Percentiles rank a stretch among this genome's conserved stretches.
Conservation (phyloP, 1,140 invertebrate species). For the Mya arenaria region DNA sequence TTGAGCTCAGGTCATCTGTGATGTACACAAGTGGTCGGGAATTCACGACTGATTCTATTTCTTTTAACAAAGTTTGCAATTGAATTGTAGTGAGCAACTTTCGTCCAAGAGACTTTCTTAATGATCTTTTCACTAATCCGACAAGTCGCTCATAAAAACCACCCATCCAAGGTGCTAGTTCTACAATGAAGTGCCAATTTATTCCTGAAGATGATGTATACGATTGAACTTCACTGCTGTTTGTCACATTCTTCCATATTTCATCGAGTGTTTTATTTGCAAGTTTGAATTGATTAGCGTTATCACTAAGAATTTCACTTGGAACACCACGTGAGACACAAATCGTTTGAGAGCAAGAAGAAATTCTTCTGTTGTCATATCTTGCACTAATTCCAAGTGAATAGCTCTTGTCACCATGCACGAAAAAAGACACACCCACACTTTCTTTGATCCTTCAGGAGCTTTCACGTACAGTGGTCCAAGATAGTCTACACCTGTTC, state of each 20-base stretch:
- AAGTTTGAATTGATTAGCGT: slow-evolving; percentile 28
- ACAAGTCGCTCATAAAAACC: slow-evolving; percentile 13
- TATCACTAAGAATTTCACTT: slow-evolving; percentile 35
- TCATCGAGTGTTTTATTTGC: slow-evolving; percentile 9
- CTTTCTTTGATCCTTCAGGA: neutral
- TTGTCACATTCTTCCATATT: neutral
- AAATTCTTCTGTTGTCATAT: slow-evolving; percentile 48
- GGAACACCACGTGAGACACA: slow-evolving; percentile 26
- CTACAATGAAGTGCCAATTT: neutral
- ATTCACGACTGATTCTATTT: slow-evolving; percentile 45
- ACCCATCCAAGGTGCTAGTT: neutral
- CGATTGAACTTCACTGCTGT: neutral
- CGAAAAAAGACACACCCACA: slow-evolving; percentile 24
- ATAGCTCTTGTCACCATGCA: slow-evolving; percentile 25
- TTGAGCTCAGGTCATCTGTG: slow-evolving; percentile 45
- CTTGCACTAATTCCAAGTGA: slow-evolving; percentile 33
- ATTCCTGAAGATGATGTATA: neutral
- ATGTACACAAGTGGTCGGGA: slow-evolving; percentile 41
- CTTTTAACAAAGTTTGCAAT: slow-evolving; percentile 32
- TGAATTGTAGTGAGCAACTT: slow-evolving; percentile 26
- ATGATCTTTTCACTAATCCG: slow-evolving; percentile 22
- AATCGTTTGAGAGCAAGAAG: slow-evolving; percentile 40
- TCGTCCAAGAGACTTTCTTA: slow-evolving; percentile 6
- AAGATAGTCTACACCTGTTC: slow-evolving; percentile 15
- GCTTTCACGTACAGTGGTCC: slow-evolving; percentile 1